Percentiles rank a stretch among this genome's conserved stretches.
phyloP scores from a whole-genome alignment of 2,888 invertebrate species.

The Bellardia pandia region DNA sequence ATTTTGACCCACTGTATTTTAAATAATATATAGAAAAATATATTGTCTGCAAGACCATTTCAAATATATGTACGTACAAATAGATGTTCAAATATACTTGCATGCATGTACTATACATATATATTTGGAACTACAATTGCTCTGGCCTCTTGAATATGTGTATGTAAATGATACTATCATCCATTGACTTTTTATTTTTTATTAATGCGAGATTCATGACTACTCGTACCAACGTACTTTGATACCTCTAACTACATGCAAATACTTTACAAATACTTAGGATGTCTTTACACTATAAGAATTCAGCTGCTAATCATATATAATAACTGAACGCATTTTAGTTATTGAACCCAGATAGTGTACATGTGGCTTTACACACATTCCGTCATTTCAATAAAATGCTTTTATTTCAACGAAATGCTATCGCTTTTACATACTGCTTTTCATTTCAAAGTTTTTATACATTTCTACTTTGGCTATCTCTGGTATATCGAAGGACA shows the following conservation, averaged over 20 bases:
- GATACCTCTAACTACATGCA: neutral
- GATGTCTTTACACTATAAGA: too few species aligned
- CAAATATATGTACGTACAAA: neutral
- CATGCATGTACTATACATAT: too few species aligned
- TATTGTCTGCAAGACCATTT: conserved; percentile 13
- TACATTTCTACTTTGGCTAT: conserved; percentile 46
- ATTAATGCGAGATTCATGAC: conserved; percentile 26
- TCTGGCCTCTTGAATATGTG: conserved; percentile 25
- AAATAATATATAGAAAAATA: conserved; percentile 8
- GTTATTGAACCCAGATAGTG: too few species aligned
- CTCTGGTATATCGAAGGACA: conserved; percentile 57
- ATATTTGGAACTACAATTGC: neutral
- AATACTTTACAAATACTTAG: neutral
- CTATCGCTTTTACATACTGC: conserved; percentile 50
- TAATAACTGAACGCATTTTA: too few species aligned
- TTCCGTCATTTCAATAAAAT: neutral
- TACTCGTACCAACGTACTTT: neutral
- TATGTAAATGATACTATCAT: conserved; percentile 48
- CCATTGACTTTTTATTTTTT: conserved; percentile 24
- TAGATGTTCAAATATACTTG: neutral
- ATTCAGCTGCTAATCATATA: too few species aligned
- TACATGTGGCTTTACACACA: neutral
- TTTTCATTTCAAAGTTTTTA: conserved; percentile 56
- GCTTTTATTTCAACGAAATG: conserved; percentile 12
- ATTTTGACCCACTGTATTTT: conserved; percentile 12